Percentiles rank a stretch among this genome's conserved stretches.
phyloP scores from a whole-genome alignment of 1,140 invertebrate genomes.

The Carposina sasakii region DNA sequence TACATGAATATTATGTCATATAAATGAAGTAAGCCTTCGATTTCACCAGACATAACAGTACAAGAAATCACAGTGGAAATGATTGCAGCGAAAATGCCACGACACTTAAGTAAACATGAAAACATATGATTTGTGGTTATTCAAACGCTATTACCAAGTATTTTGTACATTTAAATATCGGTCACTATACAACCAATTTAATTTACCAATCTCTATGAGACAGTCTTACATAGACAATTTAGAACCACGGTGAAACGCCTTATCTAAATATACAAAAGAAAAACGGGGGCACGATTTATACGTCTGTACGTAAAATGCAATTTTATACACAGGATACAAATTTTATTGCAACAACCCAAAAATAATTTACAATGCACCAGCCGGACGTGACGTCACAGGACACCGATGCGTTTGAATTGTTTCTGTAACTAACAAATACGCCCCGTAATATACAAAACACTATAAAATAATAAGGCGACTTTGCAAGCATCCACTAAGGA shows the following conservation, averaged over 20 bases:
- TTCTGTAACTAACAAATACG: slow-evolving; percentile 27
- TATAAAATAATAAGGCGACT: slow-evolving; percentile 32
- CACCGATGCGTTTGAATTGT: too few species aligned
- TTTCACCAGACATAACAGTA: slow-evolving; percentile 37
- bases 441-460: slow-evolving; percentile 36
- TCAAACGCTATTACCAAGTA: too few species aligned
- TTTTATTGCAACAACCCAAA: slow-evolving; percentile 66
- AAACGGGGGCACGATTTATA: slow-evolving; percentile 32
- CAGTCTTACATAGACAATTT: neutral
- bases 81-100: too few species aligned
- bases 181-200: slow-evolving; percentile 7
- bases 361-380: too few species aligned
- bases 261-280: slow-evolving; percentile 38
- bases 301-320: slow-evolving; percentile 33
- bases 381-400: too few species aligned
- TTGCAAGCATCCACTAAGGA: slow-evolving; percentile 24
- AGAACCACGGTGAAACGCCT: slow-evolving; percentile 18
- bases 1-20: slow-evolving; percentile 38
- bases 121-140: too few species aligned
- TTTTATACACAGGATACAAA: slow-evolving; percentile 35
- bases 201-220: too few species aligned
- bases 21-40: slow-evolving; percentile 35
- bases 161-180: slow-evolving; percentile 30
- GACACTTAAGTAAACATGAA: too few species aligned
- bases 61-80: slow-evolving; percentile 47